A percentile compares a stretch with the other conserved stretches of the same genome.
Evolutionary conservation across 2,113 vertebrate species (phyloP).

Genomic region (Neogobius melanostomus): DNA sequence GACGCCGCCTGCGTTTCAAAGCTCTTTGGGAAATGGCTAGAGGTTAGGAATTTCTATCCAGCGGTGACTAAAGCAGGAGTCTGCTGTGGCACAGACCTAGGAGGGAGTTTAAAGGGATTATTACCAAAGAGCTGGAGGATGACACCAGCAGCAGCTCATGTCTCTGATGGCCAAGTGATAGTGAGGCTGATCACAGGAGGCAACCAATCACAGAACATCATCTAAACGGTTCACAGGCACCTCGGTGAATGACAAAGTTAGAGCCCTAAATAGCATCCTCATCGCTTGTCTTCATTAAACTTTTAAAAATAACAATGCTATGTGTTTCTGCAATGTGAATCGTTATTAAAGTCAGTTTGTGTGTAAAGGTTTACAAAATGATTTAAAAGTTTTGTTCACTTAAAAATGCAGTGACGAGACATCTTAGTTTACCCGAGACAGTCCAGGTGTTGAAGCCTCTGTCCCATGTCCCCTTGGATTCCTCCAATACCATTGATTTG

Average conservation of each 20-base stretch:
- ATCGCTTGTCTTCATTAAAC: too few species aligned
- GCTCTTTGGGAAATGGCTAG: slow-evolving; percentile 55
- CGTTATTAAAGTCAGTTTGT: too few species aligned
- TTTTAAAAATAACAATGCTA: too few species aligned
- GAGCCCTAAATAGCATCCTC: too few species aligned
- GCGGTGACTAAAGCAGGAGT: slow-evolving; percentile 42
- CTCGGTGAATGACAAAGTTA: background rate
- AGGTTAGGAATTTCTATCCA: slow-evolving; percentile 58
- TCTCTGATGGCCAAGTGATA: slow-evolving; percentile 43
- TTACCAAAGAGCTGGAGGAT: slow-evolving; percentile 52
- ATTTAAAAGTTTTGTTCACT: too few species aligned
- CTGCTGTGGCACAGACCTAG: slow-evolving; percentile 22
- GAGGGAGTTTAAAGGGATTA: slow-evolving; percentile 56
- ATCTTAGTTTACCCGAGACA: too few species aligned
- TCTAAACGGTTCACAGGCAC: slow-evolving; percentile 20
- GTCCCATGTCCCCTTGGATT: too few species aligned
- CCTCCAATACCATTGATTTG: too few species aligned
- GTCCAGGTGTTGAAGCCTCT: too few species aligned
- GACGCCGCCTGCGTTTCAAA: slow-evolving; percentile 51
- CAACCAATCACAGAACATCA: slow-evolving; percentile 14
- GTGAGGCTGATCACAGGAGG: slow-evolving; percentile 22
- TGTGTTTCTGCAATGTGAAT: too few species aligned
- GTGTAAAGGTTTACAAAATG: too few species aligned
- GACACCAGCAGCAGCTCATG: slow-evolving; percentile 23
- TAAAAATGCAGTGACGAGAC: too few species aligned